Evolutionary conservation across 2,888 invertebrate genomes (phyloP).

Genomic region (Apoda limacodes): DNA sequence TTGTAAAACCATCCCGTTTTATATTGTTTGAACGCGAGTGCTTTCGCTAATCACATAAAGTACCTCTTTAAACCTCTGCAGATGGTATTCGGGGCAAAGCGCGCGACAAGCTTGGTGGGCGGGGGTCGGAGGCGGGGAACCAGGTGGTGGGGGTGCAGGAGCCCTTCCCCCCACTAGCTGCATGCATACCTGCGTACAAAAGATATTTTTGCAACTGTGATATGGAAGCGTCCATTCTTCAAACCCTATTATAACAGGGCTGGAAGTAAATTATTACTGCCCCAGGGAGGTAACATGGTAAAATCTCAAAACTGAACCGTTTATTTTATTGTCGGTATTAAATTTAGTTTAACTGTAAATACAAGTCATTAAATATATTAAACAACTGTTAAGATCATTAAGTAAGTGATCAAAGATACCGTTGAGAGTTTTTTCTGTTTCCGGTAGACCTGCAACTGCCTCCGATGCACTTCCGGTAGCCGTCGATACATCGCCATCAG

Average conservation of each 20-base stretch:
- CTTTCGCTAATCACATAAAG: too few species aligned
- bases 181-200: slow-evolving; percentile 61
- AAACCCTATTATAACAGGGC: too few species aligned
- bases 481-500: slow-evolving; percentile 61
- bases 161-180: slow-evolving; percentile 46
- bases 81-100: slow-evolving; percentile 54
- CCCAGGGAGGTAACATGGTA: too few species aligned
- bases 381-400: not conserved
- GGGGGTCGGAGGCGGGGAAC: slow-evolving; percentile 42
- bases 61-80: slow-evolving; percentile 54
- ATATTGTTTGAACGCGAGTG: too few species aligned
- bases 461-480: slow-evolving; percentile 51
- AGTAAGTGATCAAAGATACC: slow-evolving; percentile 24
- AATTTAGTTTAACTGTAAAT: not conserved
- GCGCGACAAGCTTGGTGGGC: slow-evolving; percentile 37
- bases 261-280: too few species aligned
- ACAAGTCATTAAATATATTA: not conserved
- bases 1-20: too few species aligned
- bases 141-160: slow-evolving; percentile 27
- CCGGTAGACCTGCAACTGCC: slow-evolving; percentile 53
- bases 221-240: too few species aligned
- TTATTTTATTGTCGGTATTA: too few species aligned
- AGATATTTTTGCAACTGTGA: too few species aligned
- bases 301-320: too few species aligned
- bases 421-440: slow-evolving; percentile 57